Evolutionary conservation across 2,888 invertebrate genomes (phyloP).

Genomic region (Acleris laterana): DNA sequence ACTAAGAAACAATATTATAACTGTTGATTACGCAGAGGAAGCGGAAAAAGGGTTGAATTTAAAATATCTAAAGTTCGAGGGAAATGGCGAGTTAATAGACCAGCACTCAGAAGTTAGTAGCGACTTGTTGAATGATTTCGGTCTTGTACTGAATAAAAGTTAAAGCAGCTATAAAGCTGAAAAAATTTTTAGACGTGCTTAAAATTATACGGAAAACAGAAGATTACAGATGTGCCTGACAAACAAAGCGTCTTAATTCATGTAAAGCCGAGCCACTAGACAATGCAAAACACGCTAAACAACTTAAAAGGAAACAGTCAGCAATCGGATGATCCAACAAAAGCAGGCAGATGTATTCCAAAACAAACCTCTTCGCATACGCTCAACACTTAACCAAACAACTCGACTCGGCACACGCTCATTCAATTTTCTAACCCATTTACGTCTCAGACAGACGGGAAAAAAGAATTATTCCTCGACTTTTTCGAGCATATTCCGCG

Average conservation of each 20-base stretch:
- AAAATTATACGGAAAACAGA: slow-evolving; percentile 27
- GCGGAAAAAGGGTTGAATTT: slow-evolving; percentile 37
- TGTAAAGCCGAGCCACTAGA: slow-evolving; percentile 33
- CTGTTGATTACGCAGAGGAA: slow-evolving; percentile 31
- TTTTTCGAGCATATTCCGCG: slow-evolving; percentile 70
- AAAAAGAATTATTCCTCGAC: slow-evolving; percentile 62
- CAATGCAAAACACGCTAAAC: slow-evolving; percentile 40
- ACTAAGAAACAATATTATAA: slow-evolving; percentile 21
- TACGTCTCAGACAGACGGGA: slow-evolving; percentile 76
- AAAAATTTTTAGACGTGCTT: slow-evolving; percentile 8
- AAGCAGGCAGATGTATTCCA: slow-evolving; percentile 66
- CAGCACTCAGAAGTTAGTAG: slow-evolving; percentile 38
- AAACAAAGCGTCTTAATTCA: slow-evolving; percentile 35
- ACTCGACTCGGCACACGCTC: slow-evolving; percentile 69
- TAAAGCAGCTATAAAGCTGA: background rate
- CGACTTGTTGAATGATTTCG: slow-evolving; percentile 37
- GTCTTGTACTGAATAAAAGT: slow-evolving; percentile 31
- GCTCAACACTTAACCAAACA: slow-evolving; percentile 74
- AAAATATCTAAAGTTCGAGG: slow-evolving; percentile 37
- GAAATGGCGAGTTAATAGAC: slow-evolving; percentile 38
- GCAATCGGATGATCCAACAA: slow-evolving; percentile 51
- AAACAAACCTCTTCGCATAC: slow-evolving; percentile 54
- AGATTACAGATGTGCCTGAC: background rate
- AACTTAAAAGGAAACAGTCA: slow-evolving; percentile 48
- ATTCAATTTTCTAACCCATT: slow-evolving; percentile 85